Percentiles rank a stretch among this genome's conserved stretches.
phyloP scores from a whole-genome alignment of 2,888 invertebrate genomes.

The Papilio demoleus region DNA sequence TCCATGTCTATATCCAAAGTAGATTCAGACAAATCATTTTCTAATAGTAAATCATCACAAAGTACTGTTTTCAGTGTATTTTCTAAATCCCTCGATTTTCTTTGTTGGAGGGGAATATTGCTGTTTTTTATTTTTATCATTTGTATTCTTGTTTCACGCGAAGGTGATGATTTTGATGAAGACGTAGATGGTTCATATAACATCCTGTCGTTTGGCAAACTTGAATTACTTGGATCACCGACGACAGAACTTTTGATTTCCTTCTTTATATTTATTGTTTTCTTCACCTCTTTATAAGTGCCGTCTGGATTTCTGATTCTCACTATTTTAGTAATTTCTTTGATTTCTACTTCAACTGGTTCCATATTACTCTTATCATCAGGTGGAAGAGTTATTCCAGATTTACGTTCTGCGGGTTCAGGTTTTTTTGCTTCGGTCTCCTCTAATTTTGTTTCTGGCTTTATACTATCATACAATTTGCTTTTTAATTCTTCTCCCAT shows the following conservation, averaged over 20 bases:
- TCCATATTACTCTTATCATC: constrained; percentile 46
- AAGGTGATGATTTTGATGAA: constrained; percentile 45
- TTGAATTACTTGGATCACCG: constrained; percentile 30
- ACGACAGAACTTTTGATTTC: constrained; percentile 46
- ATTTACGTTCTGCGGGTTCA: background rate
- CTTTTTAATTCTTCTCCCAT: constrained; percentile 31
- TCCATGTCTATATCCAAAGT: background rate
- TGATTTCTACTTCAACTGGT: constrained; percentile 52
- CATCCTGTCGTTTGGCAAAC: constrained; percentile 13
- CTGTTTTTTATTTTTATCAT: constrained; percentile 25
- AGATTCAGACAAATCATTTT: background rate
- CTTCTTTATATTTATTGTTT: constrained; percentile 52
- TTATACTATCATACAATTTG: constrained; percentile 28
- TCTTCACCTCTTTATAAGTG: constrained; percentile 53
- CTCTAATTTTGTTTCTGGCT: constrained; percentile 8
- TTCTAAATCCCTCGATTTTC: background rate
- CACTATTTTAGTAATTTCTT: constrained; percentile 55
- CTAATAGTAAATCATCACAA: constrained; percentile 2
- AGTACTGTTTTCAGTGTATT: background rate
- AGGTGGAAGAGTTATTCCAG: background rate
- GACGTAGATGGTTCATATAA: constrained; percentile 44
- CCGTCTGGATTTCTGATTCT: constrained; percentile 56
- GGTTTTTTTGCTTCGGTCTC: background rate
- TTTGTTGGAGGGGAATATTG: background rate
- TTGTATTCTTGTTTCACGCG: constrained; percentile 34